phyloP scores from a whole-genome alignment of 2,888 invertebrate species.

The Ornithoptera alexandrae region DNA sequence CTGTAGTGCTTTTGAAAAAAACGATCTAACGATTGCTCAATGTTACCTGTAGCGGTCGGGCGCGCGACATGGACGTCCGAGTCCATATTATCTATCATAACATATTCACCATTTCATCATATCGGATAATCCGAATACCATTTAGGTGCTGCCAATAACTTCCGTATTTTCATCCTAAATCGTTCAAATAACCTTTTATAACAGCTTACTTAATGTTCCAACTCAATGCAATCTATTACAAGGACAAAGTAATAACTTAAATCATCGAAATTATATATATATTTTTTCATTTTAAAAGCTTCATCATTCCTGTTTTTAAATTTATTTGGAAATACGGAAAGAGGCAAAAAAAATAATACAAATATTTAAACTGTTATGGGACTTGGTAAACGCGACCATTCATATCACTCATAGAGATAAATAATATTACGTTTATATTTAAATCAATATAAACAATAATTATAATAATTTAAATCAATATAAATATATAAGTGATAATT shows the following conservation, averaged over 20 bases:
- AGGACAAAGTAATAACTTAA: neutral
- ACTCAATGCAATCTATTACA: too few relatives aligned
- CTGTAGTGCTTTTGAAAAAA: conserved; percentile 56
- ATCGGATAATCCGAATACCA: conserved; percentile 27
- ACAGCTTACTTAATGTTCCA: too few relatives aligned
- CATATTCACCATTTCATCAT: conserved; percentile 34
- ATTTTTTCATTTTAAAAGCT: neutral
- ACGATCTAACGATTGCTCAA: conserved; percentile 60
- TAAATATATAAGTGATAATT: too few relatives aligned
- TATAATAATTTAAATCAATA: too few relatives aligned
- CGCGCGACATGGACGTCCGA: conserved; percentile 42
- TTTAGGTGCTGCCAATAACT: conserved; percentile 1
- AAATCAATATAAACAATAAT: too few relatives aligned
- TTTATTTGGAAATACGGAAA: conserved; percentile 13
- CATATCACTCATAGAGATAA: neutral
- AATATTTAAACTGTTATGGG: conserved; percentile 3
- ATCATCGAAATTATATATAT: neutral
- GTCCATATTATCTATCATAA: conserved; percentile 33
- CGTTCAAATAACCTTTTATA: too few relatives aligned
- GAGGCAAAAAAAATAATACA: neutral
- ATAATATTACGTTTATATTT: neutral
- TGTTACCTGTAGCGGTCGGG: conserved; percentile 45
- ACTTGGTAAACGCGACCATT: conserved; percentile 1
- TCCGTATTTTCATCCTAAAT: conserved; percentile 9
- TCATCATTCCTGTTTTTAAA: neutral